A percentile compares a stretch with the other conserved stretches of the same genome.
phyloP scores from a whole-genome alignment of 1,140 invertebrate species.

The Andrena cerasifolii region DNA sequence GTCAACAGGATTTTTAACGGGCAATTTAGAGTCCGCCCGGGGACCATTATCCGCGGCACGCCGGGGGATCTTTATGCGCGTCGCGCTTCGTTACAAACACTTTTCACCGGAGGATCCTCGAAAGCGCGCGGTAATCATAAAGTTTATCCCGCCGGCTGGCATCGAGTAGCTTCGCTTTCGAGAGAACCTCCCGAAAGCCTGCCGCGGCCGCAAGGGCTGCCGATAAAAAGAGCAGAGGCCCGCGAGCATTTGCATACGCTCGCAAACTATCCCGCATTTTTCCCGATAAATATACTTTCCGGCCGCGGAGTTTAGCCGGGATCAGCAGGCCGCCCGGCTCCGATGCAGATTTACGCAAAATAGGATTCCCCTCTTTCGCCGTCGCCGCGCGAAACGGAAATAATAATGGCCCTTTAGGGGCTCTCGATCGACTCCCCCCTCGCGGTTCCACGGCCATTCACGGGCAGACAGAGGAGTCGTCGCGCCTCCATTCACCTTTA shows the following conservation, averaged over 20 bases:
- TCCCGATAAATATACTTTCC: constrained; percentile 73
- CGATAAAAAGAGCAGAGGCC: constrained; percentile 13
- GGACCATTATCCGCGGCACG: constrained; percentile 12
- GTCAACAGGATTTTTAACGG: constrained; percentile 47
- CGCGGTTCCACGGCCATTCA: too few relatives aligned
- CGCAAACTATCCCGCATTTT: constrained; percentile 63
- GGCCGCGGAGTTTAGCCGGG: constrained; percentile 58
- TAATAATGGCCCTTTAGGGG: too few relatives aligned
- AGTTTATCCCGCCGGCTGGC: constrained; percentile 28
- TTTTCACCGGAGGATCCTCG: constrained; percentile 27
- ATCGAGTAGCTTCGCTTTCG: constrained; percentile 33
- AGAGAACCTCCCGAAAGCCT: not conserved
- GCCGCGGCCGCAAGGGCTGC: not conserved
- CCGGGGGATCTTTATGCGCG: constrained; percentile 38
- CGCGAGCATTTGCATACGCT: constrained; percentile 73
- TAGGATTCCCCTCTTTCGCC: constrained; percentile 64
- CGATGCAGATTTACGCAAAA: constrained; percentile 77
- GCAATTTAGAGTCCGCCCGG: constrained; percentile 42
- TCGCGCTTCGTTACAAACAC: constrained; percentile 42
- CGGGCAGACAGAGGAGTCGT: too few relatives aligned
- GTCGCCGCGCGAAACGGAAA: not conserved
- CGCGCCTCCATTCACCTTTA: not conserved
- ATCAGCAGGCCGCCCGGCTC: constrained; percentile 55
- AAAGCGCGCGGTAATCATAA: constrained; percentile 31
- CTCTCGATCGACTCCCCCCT: too few relatives aligned